phyloP scores from a whole-genome alignment of 2,797 vertebrate genomes.

The Meda fulgida region DNA sequence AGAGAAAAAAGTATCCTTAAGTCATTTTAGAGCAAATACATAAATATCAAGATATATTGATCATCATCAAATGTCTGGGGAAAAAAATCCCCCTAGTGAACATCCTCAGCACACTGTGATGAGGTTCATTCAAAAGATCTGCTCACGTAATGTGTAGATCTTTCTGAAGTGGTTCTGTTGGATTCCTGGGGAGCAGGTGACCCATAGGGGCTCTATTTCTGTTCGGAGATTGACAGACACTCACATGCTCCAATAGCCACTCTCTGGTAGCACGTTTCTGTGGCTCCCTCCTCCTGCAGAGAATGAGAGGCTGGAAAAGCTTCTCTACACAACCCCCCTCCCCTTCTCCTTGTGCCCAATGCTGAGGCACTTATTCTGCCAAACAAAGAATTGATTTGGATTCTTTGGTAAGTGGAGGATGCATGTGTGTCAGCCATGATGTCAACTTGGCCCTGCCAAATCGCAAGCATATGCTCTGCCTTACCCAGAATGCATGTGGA shows the following conservation, averaged over 20 bases:
- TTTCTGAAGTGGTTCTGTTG: neutral
- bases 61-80: neutral
- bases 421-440: constrained; percentile 72
- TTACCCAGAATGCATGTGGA: constrained; percentile 67
- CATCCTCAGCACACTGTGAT: neutral
- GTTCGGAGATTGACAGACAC: constrained; percentile 6
- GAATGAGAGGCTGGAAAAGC: constrained; percentile 46
- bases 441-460: constrained; percentile 32
- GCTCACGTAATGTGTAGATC: neutral
- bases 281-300: constrained; percentile 68
- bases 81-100: neutral
- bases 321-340: constrained; percentile 14
- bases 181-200: constrained; percentile 57
- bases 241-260: constrained; percentile 27
- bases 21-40: neutral
- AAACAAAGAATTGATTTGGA: constrained; percentile 78
- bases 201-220: constrained; percentile 39
- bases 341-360: constrained; percentile 41
- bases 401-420: constrained; percentile 84
- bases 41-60: neutral
- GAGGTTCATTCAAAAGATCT: neutral
- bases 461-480: constrained; percentile 66
- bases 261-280: constrained; percentile 54
- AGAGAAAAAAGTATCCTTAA: neutral
- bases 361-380: constrained; percentile 60